A percentile compares a stretch with the other conserved stretches of the same genome.
Evolutionary conservation across 2,113 vertebrate species (phyloP).

Genomic region (Eptatretus burgeri): DNA sequence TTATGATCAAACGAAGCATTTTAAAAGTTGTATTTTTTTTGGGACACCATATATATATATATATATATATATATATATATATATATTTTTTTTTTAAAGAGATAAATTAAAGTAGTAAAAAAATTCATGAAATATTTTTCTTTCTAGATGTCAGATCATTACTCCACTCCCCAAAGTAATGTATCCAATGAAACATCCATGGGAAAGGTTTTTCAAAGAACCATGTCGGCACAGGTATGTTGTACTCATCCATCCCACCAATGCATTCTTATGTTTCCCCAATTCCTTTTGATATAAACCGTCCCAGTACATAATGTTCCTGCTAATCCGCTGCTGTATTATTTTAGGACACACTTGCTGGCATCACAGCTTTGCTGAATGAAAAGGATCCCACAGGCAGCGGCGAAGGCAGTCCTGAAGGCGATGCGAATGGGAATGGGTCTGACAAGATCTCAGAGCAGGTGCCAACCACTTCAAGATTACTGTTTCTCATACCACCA

Average conservation of each 20-base stretch:
- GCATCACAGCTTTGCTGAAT: constrained; percentile 76
- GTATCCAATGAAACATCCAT: constrained; percentile 94
- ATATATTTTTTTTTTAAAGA: too few relatives aligned
- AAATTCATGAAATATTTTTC: constrained; percentile 9
- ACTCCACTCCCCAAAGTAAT: constrained; percentile 91
- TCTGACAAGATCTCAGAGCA: too few relatives aligned
- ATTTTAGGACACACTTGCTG: constrained; percentile 57
- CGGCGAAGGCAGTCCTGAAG: too few relatives aligned
- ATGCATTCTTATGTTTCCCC: neutral
- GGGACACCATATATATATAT: too few relatives aligned
- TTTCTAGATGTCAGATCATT: constrained; percentile 87
- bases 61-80: too few relatives aligned
- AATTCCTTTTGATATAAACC: neutral
- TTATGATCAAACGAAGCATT: too few relatives aligned
- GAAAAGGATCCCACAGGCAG: constrained; percentile 43
- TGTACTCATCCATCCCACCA: too few relatives aligned
- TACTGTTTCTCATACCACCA: too few relatives aligned
- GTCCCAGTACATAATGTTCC: neutral
- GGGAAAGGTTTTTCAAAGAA: constrained; percentile 94
- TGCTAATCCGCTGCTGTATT: neutral
- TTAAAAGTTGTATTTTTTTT: too few relatives aligned
- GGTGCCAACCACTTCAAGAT: too few relatives aligned
- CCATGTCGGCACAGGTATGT: constrained; percentile 82
- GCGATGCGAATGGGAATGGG: too few relatives aligned
- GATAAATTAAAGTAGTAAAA: too few relatives aligned